Evolutionary conservation across 1,140 invertebrate species (phyloP).

Genomic region (Ctenoplectra terminalis): DNA sequence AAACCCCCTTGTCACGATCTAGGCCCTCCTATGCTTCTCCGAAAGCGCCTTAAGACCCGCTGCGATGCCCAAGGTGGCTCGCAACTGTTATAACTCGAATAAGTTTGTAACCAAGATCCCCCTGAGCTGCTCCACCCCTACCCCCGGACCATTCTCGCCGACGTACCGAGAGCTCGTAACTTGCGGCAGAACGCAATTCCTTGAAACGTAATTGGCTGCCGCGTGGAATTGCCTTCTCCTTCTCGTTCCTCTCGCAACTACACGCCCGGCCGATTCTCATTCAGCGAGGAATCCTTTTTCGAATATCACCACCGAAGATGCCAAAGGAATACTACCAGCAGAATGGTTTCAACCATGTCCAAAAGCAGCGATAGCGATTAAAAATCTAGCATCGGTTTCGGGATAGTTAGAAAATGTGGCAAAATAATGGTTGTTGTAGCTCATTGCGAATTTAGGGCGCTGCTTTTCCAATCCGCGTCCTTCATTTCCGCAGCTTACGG

Average conservation of each 20-base stretch:
- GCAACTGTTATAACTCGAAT: constrained; percentile 64
- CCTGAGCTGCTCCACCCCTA: not conserved
- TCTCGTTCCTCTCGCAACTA: not conserved
- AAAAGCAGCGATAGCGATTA: not conserved
- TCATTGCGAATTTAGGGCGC: too few relatives aligned
- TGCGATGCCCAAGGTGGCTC: constrained; percentile 41
- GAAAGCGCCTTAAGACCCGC: not conserved
- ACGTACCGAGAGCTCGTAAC: constrained; percentile 47
- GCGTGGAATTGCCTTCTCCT: constrained; percentile 51
- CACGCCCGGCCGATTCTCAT: not conserved
- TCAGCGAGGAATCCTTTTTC: too few relatives aligned
- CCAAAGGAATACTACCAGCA: too few relatives aligned
- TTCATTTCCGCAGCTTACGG: not conserved
- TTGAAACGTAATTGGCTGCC: constrained; percentile 71
- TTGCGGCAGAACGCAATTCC: constrained; percentile 58
- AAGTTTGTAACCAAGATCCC: constrained; percentile 58
- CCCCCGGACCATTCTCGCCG: not conserved
- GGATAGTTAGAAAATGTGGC: too few relatives aligned
- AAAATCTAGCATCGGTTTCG: not conserved
- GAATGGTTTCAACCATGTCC: too few relatives aligned
- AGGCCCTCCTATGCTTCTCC: not conserved
- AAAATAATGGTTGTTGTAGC: too few relatives aligned
- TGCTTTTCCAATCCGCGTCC: constrained; percentile 1
- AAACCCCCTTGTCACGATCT: not conserved
- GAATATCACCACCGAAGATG: too few relatives aligned